Evolutionary conservation across 1,140 invertebrate genomes (phyloP).

Genomic region (Trachymyrmex cornetzi): DNA sequence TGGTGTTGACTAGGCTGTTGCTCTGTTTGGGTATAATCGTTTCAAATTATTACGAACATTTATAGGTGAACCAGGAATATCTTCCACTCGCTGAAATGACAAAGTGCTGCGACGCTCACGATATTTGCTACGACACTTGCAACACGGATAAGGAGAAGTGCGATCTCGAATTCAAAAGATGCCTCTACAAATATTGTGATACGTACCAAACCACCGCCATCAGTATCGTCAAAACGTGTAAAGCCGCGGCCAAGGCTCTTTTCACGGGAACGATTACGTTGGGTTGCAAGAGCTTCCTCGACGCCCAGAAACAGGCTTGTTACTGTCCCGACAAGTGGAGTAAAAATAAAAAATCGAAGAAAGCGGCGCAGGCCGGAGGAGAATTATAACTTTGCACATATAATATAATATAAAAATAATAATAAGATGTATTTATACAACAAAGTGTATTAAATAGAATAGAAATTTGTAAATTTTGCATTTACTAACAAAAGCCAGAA

Average conservation of each 20-base stretch:
- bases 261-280: slow-evolving; percentile 93
- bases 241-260: slow-evolving; percentile 93
- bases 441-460: slow-evolving; percentile 9
- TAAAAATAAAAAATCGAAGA: slow-evolving; percentile 79
- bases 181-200: slow-evolving; percentile 94
- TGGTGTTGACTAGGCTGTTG: background rate
- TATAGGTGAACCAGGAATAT: slow-evolving; percentile 91
- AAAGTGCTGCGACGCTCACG: slow-evolving; percentile 94
- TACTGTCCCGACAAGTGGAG: slow-evolving; percentile 87
- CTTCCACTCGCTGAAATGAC: slow-evolving; percentile 93
- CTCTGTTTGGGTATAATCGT: too few species aligned
- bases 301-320: slow-evolving; percentile 93
- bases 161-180: slow-evolving; percentile 94
- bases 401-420: background rate
- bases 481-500: background rate
- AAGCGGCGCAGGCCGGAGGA: slow-evolving; percentile 79
- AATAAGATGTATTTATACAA: slow-evolving; percentile 17
- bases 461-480: background rate
- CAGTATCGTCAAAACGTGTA: slow-evolving; percentile 92
- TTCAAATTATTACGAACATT: slow-evolving; percentile 53
- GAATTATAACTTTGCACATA: slow-evolving; percentile 76
- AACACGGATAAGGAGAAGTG: slow-evolving; percentile 94
- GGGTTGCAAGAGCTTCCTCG: slow-evolving; percentile 93
- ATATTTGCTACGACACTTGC: slow-evolving; percentile 96
- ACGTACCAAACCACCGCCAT: slow-evolving; percentile 88